Evolutionary conservation across 2,888 invertebrate genomes (phyloP).

Genomic region (Dasysyrphus tricinctus): DNA sequence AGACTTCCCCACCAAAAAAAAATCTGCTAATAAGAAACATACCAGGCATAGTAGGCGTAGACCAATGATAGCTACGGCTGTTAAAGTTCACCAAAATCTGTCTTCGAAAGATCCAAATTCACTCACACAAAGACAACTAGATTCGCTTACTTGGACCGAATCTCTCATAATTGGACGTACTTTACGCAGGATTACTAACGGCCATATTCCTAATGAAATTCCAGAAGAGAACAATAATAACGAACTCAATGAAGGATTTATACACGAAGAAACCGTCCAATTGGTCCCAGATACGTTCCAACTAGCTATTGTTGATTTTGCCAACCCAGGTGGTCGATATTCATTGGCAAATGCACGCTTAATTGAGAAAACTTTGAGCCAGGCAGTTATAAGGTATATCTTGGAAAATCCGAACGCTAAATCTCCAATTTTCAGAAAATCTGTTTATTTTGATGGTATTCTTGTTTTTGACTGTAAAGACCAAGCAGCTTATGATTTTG

Average conservation of each 20-base stretch:
- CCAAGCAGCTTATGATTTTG: constrained; percentile 24
- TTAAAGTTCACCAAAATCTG: constrained; percentile 6
- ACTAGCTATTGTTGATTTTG: constrained; percentile 41
- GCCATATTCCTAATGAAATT: background rate
- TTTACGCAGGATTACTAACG: background rate
- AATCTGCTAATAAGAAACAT: background rate
- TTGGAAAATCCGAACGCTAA: background rate
- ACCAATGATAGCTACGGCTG: background rate
- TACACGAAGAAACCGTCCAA: background rate
- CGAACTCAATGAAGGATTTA: constrained; percentile 4
- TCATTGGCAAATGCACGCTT: constrained; percentile 23
- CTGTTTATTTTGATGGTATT: constrained; percentile 44
- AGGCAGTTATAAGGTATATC: constrained; percentile 21
- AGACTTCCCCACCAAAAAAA: background rate
- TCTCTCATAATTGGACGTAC: background rate
- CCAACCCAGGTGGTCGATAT: constrained; percentile 30
- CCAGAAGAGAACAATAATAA: background rate
- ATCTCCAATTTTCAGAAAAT: constrained; percentile 26
- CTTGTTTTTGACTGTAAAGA: constrained; percentile 59
- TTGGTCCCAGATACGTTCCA: constrained; percentile 6
- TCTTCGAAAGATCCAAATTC: constrained; percentile 13
- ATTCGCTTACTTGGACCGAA: constrained; percentile 54
- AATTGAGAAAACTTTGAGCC: constrained; percentile 32
- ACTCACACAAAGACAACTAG: constrained; percentile 22
- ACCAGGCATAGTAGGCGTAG: background rate